A percentile compares a stretch with the other conserved stretches of the same genome.
Evolutionary conservation across 2,113 vertebrate species (phyloP).

Genomic region (Daphoenositta chrysoptera): DNA sequence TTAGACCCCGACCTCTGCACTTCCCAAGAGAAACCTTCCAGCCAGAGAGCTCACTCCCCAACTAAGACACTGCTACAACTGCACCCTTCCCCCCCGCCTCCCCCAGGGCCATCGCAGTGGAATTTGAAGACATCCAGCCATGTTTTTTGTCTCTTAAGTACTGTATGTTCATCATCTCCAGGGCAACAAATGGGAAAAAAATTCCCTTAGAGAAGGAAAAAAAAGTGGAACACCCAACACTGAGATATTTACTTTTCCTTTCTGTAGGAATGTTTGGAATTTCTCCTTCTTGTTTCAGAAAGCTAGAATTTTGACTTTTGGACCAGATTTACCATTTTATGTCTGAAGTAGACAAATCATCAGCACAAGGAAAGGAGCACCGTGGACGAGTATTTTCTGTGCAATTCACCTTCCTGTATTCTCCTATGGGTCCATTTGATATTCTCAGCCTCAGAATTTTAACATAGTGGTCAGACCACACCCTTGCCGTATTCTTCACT

Average conservation of each 20-base stretch:
- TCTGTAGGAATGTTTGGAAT: neutral
- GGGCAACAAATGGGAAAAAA: neutral
- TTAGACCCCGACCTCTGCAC: neutral
- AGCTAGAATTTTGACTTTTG: neutral
- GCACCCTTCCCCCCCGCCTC: fast-evolving
- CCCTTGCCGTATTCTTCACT: neutral
- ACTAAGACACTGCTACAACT: neutral
- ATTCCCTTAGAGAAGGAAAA: too few relatives aligned
- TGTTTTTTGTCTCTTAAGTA: neutral
- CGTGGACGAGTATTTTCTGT: neutral
- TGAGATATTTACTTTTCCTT: neutral
- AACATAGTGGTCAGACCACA: neutral
- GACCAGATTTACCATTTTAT: neutral
- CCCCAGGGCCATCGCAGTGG: neutral
- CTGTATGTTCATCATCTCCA: neutral
- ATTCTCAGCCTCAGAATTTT: neutral
- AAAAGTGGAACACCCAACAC: fast-evolving
- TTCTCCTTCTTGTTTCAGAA: neutral
- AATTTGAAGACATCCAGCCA: neutral
- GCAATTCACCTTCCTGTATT: neutral
- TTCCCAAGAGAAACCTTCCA: neutral
- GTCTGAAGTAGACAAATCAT: neutral
- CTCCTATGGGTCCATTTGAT: neutral
- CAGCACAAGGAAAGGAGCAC: neutral
- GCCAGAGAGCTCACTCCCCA: too few relatives aligned